Evolutionary conservation across 2,113 vertebrate genomes (phyloP).

Genomic region (Labeo rohita): DNA sequence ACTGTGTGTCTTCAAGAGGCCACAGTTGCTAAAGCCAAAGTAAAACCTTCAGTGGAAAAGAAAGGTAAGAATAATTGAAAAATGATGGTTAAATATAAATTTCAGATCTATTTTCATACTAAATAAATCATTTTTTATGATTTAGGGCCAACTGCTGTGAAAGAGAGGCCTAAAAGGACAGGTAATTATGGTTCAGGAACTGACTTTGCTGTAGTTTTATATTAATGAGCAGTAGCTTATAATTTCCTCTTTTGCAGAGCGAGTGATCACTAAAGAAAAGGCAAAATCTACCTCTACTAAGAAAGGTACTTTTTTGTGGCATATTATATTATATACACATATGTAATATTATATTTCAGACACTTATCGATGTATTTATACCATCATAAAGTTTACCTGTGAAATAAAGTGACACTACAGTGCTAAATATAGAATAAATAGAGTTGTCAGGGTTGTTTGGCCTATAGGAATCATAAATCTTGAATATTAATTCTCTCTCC

Average conservation of each 20-base stretch:
- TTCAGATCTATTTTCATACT: slow-evolving; percentile 15
- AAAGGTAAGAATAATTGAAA: slow-evolving; percentile 37
- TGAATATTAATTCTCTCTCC: neutral
- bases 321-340: neutral
- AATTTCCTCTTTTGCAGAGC: slow-evolving; percentile 42
- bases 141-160: slow-evolving; percentile 54
- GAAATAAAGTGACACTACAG: neutral
- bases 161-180: slow-evolving; percentile 58
- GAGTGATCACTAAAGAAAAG: slow-evolving; percentile 54
- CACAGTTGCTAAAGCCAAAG: slow-evolving; percentile 9
- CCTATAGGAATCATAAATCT: neutral
- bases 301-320: slow-evolving; percentile 58
- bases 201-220: slow-evolving; percentile 5
- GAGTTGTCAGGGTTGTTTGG: neutral
- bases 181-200: slow-evolving; percentile 56
- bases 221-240: slow-evolving; percentile 9
- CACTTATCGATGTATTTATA: neutral
- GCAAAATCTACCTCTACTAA: slow-evolving; percentile 48
- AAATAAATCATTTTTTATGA: slow-evolving; percentile 47
- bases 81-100: neutral
- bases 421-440: neutral
- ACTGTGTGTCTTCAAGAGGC: neutral
- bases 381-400: neutral
- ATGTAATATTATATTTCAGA: neutral
- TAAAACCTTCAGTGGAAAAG: slow-evolving; percentile 17